Conservation (phyloP, 2,113 vertebrate genomes). For the Hydrolagus affinis region DNA sequence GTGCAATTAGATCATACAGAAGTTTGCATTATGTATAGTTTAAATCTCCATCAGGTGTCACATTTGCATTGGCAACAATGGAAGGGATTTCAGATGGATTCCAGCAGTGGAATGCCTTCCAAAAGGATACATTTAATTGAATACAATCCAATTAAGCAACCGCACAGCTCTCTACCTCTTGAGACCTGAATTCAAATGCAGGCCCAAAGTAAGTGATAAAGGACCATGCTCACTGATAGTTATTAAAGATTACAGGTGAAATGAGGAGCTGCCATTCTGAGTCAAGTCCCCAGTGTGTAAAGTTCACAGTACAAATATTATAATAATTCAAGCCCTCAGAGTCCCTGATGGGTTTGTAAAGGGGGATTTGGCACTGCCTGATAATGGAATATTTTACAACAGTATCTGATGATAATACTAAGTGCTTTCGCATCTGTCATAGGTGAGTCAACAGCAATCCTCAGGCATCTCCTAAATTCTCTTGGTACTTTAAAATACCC, state of each 20-base stretch:
- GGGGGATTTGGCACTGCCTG: not conserved
- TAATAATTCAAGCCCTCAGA: conserved; percentile 9
- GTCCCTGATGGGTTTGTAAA: not conserved
- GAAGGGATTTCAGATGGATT: not conserved
- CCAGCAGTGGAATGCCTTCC: too few relatives aligned
- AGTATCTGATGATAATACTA: conserved; percentile 1
- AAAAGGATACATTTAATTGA: conserved; percentile 20
- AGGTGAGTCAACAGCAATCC: not conserved
- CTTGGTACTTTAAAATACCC: not conserved
- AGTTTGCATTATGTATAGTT: not conserved
- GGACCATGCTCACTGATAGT: conserved; percentile 12
- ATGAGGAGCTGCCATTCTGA: not conserved
- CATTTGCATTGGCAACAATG: not conserved
- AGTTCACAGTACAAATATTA: conserved; percentile 21
- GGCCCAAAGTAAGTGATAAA: conserved; percentile 15
- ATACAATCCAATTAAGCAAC: conserved; percentile 14
- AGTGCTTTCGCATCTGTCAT: not conserved
- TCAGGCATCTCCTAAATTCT: not conserved
- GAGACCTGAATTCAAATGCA: not conserved
- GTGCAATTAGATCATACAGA: conserved; percentile 2
- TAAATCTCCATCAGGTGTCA: not conserved
- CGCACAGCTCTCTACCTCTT: not conserved
- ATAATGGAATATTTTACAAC: not conserved
- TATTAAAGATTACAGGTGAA: conserved; percentile 25
- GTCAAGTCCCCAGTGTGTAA: not conserved